Evolutionary conservation across 2,797 vertebrate species (phyloP), one percentile per base, ranked within the genome.

Genomic region (Thamnophis elegans): DNA sequence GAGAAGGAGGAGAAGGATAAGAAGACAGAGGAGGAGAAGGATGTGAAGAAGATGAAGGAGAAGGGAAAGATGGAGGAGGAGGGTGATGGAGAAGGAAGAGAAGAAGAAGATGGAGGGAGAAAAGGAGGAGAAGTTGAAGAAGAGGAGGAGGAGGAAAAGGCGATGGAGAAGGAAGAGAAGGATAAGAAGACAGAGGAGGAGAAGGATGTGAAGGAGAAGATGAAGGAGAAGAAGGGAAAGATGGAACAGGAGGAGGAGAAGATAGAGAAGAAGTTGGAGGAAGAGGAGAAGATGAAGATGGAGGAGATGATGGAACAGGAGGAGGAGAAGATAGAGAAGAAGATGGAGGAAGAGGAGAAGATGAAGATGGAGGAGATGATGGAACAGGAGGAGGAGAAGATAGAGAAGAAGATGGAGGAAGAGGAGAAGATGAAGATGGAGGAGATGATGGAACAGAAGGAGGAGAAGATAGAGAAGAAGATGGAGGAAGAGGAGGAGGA

Each of bases 401-500:
- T 12, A 13, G 26, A 25, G 20, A 14, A 20, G 25, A 25, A 68
- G n/a, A 28, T 68, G 12, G 11, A 62, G 3, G 1, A n/a, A 20
- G 26, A 28, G 10, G 1, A n/a, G 12, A 4, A n/a, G 62, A 4
- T n/a, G 11, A 5, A n/a, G 11, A 5, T 2, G 5, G 2, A 32
- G 13, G 6, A 7, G 5, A 32, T 32, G 65, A 32, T 6, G 13
- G 28, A 32, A 12, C 3, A 11, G 12, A 13, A 4, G 26, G 5
- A n/a, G 28, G 4, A 62, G 9, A 4, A n/a, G 12, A 4, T 5
- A 1, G 14, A 14, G 62, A 6, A n/a, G 12, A 13, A 65, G n/a
- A n/a, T n/a, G n/a, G n/a, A n/a, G 18, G n/a, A 18, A 14, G n/a
- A 0, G 28, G 5, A 65, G 62, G 2, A 36, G 68, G 7, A 32